Evolutionary conservation across 2,888 invertebrate genomes (phyloP).

Genomic region (Drosophila longiperda): DNA sequence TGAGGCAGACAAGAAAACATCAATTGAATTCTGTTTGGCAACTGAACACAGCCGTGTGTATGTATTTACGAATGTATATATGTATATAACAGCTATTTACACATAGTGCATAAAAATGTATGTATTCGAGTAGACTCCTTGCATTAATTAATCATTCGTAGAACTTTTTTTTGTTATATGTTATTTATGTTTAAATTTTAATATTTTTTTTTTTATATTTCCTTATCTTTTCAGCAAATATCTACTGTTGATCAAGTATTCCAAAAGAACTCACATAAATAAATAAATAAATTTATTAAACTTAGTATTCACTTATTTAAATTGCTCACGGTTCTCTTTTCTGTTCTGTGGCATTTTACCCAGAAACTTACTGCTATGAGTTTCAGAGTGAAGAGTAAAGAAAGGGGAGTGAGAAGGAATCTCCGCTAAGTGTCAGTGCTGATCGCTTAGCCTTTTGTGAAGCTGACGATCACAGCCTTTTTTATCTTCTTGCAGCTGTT

Average conservation of each 20-base stretch:
- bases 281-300: neutral
- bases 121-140: neutral
- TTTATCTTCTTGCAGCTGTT: neutral
- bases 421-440: neutral
- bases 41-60: constrained; percentile 8
- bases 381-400: neutral
- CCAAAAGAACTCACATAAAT: neutral
- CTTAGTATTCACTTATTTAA: neutral
- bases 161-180: neutral
- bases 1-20: constrained; percentile 47
- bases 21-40: constrained; percentile 61
- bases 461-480: neutral
- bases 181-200: neutral
- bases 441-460: neutral
- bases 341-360: neutral
- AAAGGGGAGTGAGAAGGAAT: neutral
- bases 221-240: neutral
- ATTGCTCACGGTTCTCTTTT: neutral
- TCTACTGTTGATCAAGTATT: neutral
- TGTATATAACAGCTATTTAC: constrained; percentile 1
- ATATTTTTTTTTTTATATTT: neutral
- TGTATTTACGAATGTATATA: neutral
- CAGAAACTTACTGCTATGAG: neutral
- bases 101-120: neutral
- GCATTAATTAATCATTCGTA: neutral